A percentile compares a stretch with the other conserved stretches of the same genome.
phyloP scores from a whole-genome alignment of 2,797 vertebrate species.

The Monodelphis domestica region DNA sequence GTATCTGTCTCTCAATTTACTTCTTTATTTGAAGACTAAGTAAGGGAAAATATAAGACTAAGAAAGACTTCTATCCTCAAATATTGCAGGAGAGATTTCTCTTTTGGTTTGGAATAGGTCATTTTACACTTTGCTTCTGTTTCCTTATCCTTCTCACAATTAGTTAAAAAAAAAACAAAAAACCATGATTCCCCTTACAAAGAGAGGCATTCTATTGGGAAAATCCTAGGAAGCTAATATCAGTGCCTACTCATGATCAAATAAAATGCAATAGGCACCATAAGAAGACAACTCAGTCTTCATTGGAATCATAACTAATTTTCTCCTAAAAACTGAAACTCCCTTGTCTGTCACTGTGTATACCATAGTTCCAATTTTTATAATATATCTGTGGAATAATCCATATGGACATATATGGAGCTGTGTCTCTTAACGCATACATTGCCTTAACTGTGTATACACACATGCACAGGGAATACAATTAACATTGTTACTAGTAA shows the following conservation, averaged over 20 bases:
- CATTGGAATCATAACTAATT: slow-evolving; percentile 31
- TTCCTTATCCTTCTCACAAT: slow-evolving; percentile 62
- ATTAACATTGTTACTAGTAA: background rate
- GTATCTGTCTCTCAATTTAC: slow-evolving; percentile 31
- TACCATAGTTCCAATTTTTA: slow-evolving; percentile 30
- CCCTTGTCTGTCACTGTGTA: slow-evolving; percentile 15
- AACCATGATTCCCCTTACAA: slow-evolving; percentile 60
- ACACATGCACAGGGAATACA: background rate
- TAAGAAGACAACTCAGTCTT: slow-evolving; percentile 58
- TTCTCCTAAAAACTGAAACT: slow-evolving; percentile 33
- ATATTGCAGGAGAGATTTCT: slow-evolving; percentile 37
- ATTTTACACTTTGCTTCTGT: slow-evolving; percentile 63
- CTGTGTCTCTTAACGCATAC: background rate
- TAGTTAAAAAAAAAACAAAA: slow-evolving; percentile 47
- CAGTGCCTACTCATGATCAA: slow-evolving; percentile 62
- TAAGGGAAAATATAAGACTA: slow-evolving; percentile 70
- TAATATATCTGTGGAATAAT: background rate
- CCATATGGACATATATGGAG: background rate
- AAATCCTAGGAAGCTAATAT: slow-evolving; percentile 72
- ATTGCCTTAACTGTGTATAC: background rate
- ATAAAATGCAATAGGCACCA: slow-evolving; percentile 21
- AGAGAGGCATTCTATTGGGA: slow-evolving; percentile 60
- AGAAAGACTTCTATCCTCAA: slow-evolving; percentile 14
- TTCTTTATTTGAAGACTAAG: slow-evolving; percentile 12
- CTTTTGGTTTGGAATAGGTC: slow-evolving; percentile 54